Conservation (phyloP, 2,113 vertebrate genomes). For the Crotalus tigris region DNA sequence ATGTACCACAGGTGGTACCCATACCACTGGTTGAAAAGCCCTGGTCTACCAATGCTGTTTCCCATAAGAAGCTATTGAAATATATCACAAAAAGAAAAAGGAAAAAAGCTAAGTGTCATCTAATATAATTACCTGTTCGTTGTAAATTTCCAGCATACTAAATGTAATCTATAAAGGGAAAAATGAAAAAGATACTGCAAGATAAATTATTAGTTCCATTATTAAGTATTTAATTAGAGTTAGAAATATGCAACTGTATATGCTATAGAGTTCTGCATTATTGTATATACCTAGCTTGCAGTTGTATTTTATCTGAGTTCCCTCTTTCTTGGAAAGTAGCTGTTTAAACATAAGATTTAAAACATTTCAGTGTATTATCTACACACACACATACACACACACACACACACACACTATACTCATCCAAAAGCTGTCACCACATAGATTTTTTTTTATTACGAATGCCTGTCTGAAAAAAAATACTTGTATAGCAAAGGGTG, state of each 20-base stretch:
- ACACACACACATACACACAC: neutral
- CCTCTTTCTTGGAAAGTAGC: neutral
- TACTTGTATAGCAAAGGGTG: neutral
- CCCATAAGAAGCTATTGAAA: neutral
- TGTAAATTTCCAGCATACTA: conserved; percentile 90
- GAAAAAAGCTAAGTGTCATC: neutral
- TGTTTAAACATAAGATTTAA: neutral
- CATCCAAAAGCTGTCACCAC: neutral
- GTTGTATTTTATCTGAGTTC: neutral
- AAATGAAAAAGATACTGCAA: conserved; percentile 4
- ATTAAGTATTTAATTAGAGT: neutral
- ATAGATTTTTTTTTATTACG: neutral
- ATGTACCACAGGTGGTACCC: no score
- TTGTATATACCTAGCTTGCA: neutral
- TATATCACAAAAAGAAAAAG: neutral
- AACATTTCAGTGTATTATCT: neutral
- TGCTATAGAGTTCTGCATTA: neutral
- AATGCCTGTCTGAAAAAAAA: neutral
- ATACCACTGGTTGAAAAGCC: no score
- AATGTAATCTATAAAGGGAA: conserved; percentile 75
- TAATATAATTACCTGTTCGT: conserved; percentile 77
- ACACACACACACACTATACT: neutral
- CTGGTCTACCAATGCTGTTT: neutral
- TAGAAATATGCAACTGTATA: neutral
- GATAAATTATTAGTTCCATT: conserved; percentile 1